Evolutionary conservation across 2,888 invertebrate species (phyloP).

Genomic region (Matsumyia berberina): DNA sequence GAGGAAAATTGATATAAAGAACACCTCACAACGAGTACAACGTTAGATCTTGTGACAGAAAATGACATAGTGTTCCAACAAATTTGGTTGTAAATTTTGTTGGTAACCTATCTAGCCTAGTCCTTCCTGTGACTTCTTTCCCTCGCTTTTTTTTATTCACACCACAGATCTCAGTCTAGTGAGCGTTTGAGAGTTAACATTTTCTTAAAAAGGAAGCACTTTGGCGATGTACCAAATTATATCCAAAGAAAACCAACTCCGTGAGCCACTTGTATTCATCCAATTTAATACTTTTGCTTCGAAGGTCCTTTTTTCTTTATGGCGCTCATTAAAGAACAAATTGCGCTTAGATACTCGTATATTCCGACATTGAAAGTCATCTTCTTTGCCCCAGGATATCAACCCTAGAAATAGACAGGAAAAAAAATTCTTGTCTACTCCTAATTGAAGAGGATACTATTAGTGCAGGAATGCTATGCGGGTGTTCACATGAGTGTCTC

Average conservation of each 20-base stretch:
- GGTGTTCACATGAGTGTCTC: constrained; percentile 73
- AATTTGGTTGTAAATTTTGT: no score
- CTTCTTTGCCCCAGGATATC: constrained; percentile 43
- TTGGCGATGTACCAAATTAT: constrained; percentile 62
- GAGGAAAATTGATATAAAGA: no score
- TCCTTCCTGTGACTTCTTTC: no score
- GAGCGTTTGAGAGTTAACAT: no score
- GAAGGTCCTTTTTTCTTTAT: constrained; percentile 3
- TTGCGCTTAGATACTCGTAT: constrained; percentile 22
- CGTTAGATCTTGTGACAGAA: no score
- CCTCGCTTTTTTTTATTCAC: no score
- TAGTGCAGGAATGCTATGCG: constrained; percentile 63
- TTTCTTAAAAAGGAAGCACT: not conserved
- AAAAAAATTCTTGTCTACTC: constrained; percentile 58
- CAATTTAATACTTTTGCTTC: constrained; percentile 52
- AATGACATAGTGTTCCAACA: no score
- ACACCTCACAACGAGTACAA: no score
- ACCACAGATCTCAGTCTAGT: no score
- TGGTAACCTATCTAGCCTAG: no score
- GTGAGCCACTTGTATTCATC: constrained; percentile 61
- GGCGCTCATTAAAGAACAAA: constrained; percentile 62
- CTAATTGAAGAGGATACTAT: constrained; percentile 74
- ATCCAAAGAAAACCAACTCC: constrained; percentile 48
- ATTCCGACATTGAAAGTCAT: constrained; percentile 51
- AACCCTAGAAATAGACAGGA: constrained; percentile 26